Base-by-base conservation (phyloP, 2,888 invertebrate species). In the Leptopterna dolabrata region DNA sequence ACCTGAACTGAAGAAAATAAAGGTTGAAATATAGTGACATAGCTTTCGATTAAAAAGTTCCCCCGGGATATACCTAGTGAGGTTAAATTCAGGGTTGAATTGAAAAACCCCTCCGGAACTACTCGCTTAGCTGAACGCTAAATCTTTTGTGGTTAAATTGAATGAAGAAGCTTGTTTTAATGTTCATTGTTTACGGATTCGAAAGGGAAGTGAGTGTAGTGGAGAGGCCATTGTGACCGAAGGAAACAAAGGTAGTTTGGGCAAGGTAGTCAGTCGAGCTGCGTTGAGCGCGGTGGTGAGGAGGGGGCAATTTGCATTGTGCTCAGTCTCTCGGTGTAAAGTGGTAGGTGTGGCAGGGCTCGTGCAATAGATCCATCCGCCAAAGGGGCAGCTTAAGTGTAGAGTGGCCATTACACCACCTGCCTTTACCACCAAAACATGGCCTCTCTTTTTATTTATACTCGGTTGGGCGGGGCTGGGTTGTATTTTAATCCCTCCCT, bases 361-460 rank as follows among this genome's bases (percentile, higher is more conserved):
- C 41, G 70, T 41, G 83, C 83, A 83, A 83, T 83, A 83, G 83
- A 83, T 83, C 83, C 71, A 83, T 83, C 71, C 71, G 43, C 83
- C 83, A 71, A 71, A 83, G 83, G 63, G 45, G 71, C 71, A 83
- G 83, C 70, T 83, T 83, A 81, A 81, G 83, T 83, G 83, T 83
- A 83, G 83, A 83, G 83, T 83, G 83, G 83, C 83, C 83, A 83
- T 83, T 83, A 83, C 83, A 83, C 83, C 83, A 83, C 70, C 83
- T 83, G 83, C 83, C 83, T 83, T 83, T 55, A 83, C 83, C 83
- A 83, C 83, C 70, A 70, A 83, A 83, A 83, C 83, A 83, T 41
- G 83, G 83, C 70, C 71, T 83, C 83, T 36, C 82, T 82, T 83
- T 83, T 83, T 83, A 83, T 83, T 83, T 83, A 83, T 83, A 83